phyloP scores from a whole-genome alignment of 1,140 invertebrate genomes.

The Carcinoscorpius rotundicauda region DNA sequence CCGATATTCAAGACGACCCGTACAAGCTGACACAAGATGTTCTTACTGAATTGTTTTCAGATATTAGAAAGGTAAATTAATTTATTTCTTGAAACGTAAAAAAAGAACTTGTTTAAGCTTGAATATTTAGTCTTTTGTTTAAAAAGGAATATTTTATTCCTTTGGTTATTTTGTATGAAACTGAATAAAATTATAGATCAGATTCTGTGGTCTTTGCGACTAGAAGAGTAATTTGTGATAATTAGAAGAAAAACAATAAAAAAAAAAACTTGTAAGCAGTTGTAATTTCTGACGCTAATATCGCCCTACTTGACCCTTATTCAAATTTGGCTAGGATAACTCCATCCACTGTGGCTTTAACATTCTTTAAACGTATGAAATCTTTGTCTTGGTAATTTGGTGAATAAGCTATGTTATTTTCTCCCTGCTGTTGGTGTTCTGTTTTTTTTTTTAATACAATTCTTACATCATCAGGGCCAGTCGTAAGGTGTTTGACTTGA shows the following conservation, averaged over 20 bases:
- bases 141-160: neutral
- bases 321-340: no score
- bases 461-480: no score
- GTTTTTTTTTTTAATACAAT: no score
- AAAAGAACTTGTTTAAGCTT: neutral
- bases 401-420: no score
- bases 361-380: no score
- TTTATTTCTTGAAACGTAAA: neutral
- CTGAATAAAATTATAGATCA: neutral
- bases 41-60: slow-evolving; percentile 62
- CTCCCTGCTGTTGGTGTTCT: no score
- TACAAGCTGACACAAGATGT: slow-evolving; percentile 72
- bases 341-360: no score
- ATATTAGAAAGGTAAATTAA: slow-evolving; percentile 59
- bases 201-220: neutral
- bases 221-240: neutral
- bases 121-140: neutral
- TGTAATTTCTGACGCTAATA: no score
- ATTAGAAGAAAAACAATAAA: neutral
- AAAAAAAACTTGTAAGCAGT: no score
- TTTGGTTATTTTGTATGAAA: neutral
- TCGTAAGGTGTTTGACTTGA: no score
- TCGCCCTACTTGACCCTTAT: no score
- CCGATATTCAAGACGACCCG: slow-evolving; percentile 43
- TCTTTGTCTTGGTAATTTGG: no score